phyloP scores from a whole-genome alignment of 1,140 invertebrate species.

The Temnothorax curvispinosus region DNA sequence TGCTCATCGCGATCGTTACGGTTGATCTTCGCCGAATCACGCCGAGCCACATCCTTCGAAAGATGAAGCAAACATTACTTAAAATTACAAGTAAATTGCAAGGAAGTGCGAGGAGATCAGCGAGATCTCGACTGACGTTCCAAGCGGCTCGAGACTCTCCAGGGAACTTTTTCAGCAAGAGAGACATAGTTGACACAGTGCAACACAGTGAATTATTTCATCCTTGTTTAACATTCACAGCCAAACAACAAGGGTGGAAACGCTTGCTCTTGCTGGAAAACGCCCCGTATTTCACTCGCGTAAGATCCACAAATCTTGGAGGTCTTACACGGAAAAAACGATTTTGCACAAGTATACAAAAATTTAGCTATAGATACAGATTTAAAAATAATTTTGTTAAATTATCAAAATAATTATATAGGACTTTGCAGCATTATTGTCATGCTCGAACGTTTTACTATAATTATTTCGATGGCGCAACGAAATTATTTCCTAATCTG shows the following conservation, averaged over 20 bases:
- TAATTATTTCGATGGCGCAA: too few relatives aligned
- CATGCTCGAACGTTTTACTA: neutral
- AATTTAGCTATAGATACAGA: neutral
- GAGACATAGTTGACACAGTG: too few relatives aligned
- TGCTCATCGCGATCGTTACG: neutral
- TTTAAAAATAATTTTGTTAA: neutral
- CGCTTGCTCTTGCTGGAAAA: too few relatives aligned
- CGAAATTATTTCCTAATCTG: too few relatives aligned
- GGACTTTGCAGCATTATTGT: neutral
- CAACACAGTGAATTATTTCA: too few relatives aligned
- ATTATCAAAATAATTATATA: neutral
- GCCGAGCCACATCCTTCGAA: neutral
- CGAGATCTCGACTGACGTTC: neutral
- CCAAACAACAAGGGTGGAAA: too few relatives aligned
- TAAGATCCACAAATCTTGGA: neutral
- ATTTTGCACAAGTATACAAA: neutral
- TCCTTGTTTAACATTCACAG: too few relatives aligned
- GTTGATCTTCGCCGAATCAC: neutral
- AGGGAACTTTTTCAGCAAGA: too few relatives aligned
- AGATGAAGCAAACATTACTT: neutral
- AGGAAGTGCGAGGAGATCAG: neutral
- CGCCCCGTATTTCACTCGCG: neutral
- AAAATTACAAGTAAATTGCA: slow-evolving; percentile 10
- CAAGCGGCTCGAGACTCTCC: neutral
- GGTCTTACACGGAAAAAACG: neutral